Evolutionary conservation across 2,888 invertebrate species (phyloP), one percentile per base, ranked within the genome.

Genomic region (Drosophila anceps): DNA sequence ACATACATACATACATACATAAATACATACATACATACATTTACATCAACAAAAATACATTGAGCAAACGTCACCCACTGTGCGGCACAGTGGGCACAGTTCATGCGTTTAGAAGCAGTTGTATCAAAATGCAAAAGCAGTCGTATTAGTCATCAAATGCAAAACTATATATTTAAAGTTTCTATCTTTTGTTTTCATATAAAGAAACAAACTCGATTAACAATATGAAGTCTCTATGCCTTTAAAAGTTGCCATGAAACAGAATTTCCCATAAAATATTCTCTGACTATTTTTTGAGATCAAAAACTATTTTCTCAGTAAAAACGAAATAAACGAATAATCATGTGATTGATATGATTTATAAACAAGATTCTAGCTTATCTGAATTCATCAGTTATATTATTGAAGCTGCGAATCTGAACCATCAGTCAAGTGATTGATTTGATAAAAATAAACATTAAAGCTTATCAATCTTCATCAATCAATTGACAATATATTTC

Each of bases 71-170:
- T 33, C 43, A 10, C 13, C 18, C 29, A 55, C 35, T 54, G 53
- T 54, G 53, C 53, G 9, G 20, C 24, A 53, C 37, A 54, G 37
- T 37, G 55, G 55, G 55, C 57, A 13, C n/a, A 73, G 53, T 18
- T 46, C 61, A 58, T 48, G 43, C 9, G 24, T 18, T 46, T 44
- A 33, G 73, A 55, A 69, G 67, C 57, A 67, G 54, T 24, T 2
- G 13, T 20, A 41, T n/a, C 8, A n/a, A n/a, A n/a, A n/a, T n/a
- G n/a, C n/a, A n/a, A n/a, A 55, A 69, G 67, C 57, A 67, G 54
- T 24, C 4, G 13, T 20, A 41, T n/a, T 4, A n/a, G n/a, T 37
- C n/a, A 37, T 37, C 24, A 24, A 54, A 46, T 15, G 15, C 13
- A 15, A 37, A 18, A 0, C 29, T 48, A 31, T 12, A 18, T 50